A percentile compares a stretch with the other conserved stretches of the same genome.
Evolutionary conservation across 64 coral and sea anemone species (phyloP).

Genomic region (Dendronephthya gigantea): DNA sequence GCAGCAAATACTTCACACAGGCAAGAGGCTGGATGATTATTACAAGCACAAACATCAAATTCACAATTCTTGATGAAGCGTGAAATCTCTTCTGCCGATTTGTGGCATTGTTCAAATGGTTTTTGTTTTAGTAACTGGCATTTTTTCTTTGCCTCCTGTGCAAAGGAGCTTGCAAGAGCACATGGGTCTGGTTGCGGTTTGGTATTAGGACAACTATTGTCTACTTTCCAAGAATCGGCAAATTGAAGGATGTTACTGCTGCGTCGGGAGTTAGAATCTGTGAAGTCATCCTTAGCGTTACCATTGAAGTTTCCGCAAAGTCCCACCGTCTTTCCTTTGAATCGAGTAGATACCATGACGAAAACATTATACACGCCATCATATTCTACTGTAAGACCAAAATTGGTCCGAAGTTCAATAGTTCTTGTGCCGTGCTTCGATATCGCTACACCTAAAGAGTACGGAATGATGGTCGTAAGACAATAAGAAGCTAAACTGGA

Average conservation of each 20-base stretch:
- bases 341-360: not conserved
- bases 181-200: not conserved
- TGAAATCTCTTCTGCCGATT: not conserved
- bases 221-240: not conserved
- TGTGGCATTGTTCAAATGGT: not conserved
- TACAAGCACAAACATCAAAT: constrained; percentile 6
- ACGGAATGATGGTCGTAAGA: too few relatives aligned
- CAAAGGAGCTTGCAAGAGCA: not conserved
- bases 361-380: not conserved
- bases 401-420: not conserved
- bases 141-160: constrained; percentile 13
- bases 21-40: not conserved
- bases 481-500: too few relatives aligned
- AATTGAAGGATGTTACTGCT: not conserved
- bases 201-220: not conserved
- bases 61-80: not conserved
- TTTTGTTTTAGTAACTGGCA: not conserved
- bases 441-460: not conserved
- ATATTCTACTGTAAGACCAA: not conserved
- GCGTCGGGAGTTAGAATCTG: not conserved
- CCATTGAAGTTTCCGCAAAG: constrained; percentile 6
- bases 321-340: not conserved
- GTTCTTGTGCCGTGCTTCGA: not conserved
- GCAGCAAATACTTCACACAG: not conserved
- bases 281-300: not conserved